These are phyloP conservation scores for Terrapene triunguis DNA, from an alignment of 2,113 vertebrate species.

Conservation along the genomic window DNA sequence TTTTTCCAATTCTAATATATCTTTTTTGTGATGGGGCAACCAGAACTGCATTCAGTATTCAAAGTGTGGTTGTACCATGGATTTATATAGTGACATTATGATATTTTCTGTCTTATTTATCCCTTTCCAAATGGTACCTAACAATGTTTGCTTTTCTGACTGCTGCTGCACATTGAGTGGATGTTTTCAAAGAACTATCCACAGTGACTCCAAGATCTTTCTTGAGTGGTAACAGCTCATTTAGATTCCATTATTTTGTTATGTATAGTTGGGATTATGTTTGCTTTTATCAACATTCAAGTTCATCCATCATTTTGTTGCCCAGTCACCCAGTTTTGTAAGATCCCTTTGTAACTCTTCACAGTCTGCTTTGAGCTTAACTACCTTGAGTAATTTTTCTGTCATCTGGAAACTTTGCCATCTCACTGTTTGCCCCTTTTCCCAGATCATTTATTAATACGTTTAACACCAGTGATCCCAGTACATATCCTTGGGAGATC, in stretches of 20 bases:
- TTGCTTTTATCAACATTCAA: not conserved
- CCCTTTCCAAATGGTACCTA: not conserved
- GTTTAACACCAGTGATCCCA: no score
- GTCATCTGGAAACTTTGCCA: no score
- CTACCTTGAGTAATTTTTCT: no score
- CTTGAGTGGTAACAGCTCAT: not conserved
- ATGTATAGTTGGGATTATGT: not conserved
- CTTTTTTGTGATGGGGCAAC: not conserved
- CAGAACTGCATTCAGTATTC: not conserved
- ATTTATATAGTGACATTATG: not conserved
- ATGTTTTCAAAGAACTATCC: not conserved
- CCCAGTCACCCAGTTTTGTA: no score
- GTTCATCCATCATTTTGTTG: not conserved
- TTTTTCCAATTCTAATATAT: not conserved
- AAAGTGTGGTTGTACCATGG: not conserved
- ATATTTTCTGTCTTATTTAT: not conserved
- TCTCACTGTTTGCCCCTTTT: no score
- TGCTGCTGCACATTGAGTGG: not conserved
- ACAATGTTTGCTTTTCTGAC: not conserved
- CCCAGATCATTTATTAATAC: no score
- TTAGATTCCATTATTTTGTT: not conserved
- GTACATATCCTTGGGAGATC: no score
- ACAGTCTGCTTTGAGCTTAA: not conserved
- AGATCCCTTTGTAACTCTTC: not conserved
- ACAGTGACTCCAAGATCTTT: not conserved